phyloP scores from a whole-genome alignment of 64 coral and sea anemone species.

The Exaiptasia diaphana region DNA sequence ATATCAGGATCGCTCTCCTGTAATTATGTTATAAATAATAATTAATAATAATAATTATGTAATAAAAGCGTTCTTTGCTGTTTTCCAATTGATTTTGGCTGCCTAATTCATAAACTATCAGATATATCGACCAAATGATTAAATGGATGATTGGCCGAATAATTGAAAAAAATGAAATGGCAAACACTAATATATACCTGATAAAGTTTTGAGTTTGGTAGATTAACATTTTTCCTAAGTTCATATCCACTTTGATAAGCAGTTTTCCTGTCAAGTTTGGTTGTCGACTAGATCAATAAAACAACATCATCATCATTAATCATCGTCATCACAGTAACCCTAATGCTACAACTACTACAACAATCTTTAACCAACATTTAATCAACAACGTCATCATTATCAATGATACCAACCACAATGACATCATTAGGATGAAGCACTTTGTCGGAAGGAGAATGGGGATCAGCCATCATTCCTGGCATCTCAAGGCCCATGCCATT shows the following conservation, averaged over 20 bases:
- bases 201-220: background rate
- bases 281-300: conserved; percentile 33
- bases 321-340: too few relatives aligned
- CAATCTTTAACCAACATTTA: too few relatives aligned
- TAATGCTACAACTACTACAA: too few relatives aligned
- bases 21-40: too few relatives aligned
- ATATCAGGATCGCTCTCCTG: background rate
- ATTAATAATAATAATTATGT: too few relatives aligned
- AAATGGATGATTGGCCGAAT: too few relatives aligned
- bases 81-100: too few relatives aligned
- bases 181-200: too few relatives aligned
- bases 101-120: too few relatives aligned
- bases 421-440: conserved; percentile 34
- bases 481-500: conserved; percentile 38
- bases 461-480: conserved; percentile 74
- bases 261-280: conserved; percentile 41
- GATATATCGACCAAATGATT: too few relatives aligned
- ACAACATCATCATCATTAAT: background rate
- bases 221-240: background rate
- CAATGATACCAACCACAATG: conserved; percentile 28
- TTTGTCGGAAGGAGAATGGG: background rate
- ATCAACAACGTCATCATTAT: background rate
- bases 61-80: too few relatives aligned
- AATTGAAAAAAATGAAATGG: too few relatives aligned
- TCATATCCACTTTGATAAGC: conserved; percentile 47